Conservation (phyloP, 2,888 invertebrate genomes). For the Eustalomyia histrio region DNA sequence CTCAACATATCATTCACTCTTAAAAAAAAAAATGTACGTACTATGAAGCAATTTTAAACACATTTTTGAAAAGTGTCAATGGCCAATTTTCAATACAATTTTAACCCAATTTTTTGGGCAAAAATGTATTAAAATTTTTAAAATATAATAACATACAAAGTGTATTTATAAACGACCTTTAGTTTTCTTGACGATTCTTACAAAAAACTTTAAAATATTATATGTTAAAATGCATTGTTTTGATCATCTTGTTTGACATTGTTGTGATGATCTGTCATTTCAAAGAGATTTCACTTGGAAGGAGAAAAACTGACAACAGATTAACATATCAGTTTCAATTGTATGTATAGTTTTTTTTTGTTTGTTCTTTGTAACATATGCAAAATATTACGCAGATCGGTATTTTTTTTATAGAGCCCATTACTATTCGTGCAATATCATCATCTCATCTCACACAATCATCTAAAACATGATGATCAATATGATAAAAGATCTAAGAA, state of each 20-base stretch:
- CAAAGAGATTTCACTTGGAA: conserved; percentile 50
- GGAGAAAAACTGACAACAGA: conserved; percentile 72
- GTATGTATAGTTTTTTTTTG: conserved; percentile 66
- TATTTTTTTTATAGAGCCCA: conserved; percentile 26
- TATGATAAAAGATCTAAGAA: conserved; percentile 68
- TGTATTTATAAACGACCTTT: conserved; percentile 34
- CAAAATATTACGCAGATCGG: conserved; percentile 60
- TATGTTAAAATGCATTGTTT: conserved; percentile 56
- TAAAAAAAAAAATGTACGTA: conserved; percentile 3
- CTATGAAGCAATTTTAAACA: not conserved
- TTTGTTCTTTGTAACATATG: conserved; percentile 50
- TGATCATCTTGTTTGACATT: conserved; percentile 59
- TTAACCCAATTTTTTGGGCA: conserved; percentile 23
- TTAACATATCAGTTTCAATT: conserved; percentile 76
- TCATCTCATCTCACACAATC: conserved; percentile 18
- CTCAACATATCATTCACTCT: conserved; percentile 51
- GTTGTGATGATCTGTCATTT: conserved; percentile 61
- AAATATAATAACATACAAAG: not conserved
- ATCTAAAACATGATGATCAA: conserved; percentile 44
- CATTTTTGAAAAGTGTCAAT: conserved; percentile 44
- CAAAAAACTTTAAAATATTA: conserved; percentile 15
- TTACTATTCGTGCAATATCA: conserved; percentile 44
- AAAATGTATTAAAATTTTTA: conserved; percentile 18
- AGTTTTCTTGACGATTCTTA: conserved; percentile 23
- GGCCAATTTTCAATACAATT: conserved; percentile 33